Percentiles rank a stretch among this genome's conserved stretches.
Conservation (phyloP, 2,888 invertebrate species). For the Argynnis bischoffii region DNA sequence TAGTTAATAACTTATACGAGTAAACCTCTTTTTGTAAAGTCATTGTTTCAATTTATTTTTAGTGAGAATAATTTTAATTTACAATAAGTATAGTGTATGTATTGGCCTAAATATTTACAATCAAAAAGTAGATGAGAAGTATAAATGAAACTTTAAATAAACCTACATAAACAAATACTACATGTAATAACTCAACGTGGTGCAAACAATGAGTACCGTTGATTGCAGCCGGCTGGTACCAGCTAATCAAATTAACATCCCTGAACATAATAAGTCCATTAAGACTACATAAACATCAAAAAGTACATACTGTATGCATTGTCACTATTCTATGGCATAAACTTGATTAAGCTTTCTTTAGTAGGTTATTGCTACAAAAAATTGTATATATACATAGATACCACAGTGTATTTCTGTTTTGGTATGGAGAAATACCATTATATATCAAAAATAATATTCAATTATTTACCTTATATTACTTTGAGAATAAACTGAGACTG, state of each 20-base stretch:
- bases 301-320: constrained; percentile 39
- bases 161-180: background rate
- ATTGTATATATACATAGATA: too few species aligned
- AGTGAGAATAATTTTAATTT: too few species aligned
- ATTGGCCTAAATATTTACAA: background rate
- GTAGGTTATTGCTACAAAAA: background rate
- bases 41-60: background rate
- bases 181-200: constrained; percentile 2
- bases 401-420: too few species aligned
- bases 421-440: too few species aligned
- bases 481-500: too few species aligned
- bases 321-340: constrained; percentile 11
- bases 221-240: constrained; percentile 53
- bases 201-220: constrained; percentile 63
- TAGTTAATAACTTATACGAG: background rate
- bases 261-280: constrained; percentile 74
- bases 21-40: background rate
- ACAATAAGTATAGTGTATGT: background rate
- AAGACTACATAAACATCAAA: constrained; percentile 60
- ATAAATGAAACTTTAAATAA: background rate
- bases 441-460: too few species aligned
- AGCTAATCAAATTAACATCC: constrained; percentile 76
- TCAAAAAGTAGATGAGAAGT: background rate
- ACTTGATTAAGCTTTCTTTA: background rate
- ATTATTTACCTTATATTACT: too few species aligned